Evolutionary conservation across 2,888 invertebrate genomes (phyloP).

Genomic region (Exephanes ischioxanthus): DNA sequence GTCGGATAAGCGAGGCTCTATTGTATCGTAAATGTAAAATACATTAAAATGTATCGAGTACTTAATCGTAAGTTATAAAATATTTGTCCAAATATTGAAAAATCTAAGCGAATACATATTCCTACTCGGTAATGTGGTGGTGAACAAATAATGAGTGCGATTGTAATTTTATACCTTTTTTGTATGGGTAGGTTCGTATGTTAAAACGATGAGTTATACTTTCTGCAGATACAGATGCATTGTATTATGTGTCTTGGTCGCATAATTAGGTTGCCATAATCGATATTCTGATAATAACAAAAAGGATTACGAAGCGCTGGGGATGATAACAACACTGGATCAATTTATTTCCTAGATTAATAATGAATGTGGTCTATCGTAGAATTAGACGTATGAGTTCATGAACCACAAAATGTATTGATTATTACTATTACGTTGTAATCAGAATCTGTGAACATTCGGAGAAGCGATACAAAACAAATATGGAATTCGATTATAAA

Average conservation of each 20-base stretch:
- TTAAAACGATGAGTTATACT: background rate
- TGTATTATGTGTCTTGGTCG: background rate
- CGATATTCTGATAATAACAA: background rate
- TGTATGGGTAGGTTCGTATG: background rate
- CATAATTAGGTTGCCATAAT: background rate
- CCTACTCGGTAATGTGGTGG: background rate
- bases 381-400: background rate
- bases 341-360: slow-evolving; percentile 23
- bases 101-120: background rate
- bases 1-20: no score
- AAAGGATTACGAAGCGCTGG: background rate
- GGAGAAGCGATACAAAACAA: background rate
- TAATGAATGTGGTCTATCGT: slow-evolving; percentile 27
- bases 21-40: no score
- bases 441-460: slow-evolving; percentile 16
- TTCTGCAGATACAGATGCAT: background rate
- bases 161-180: background rate
- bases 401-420: slow-evolving; percentile 24
- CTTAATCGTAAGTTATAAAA: background rate
- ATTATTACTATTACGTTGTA: slow-evolving; percentile 13
- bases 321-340: background rate
- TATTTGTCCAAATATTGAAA: background rate
- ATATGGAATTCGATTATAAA: slow-evolving; percentile 12
- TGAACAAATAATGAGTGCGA: background rate
- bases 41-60: no score